Evolutionary conservation across 2,797 vertebrate genomes (phyloP).

Genomic region (Emys orbicularis): DNA sequence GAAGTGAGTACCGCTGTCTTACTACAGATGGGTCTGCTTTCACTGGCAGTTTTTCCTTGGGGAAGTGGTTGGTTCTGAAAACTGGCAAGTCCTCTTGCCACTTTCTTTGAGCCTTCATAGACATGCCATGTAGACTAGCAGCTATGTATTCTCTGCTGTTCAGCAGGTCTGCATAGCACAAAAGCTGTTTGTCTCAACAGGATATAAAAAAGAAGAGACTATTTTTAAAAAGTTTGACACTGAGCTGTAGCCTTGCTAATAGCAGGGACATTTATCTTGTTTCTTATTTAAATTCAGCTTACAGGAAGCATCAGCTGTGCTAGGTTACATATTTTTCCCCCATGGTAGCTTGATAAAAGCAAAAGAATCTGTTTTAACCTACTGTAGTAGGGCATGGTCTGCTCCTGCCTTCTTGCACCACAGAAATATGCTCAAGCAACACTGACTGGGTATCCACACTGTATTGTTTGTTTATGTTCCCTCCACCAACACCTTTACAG

Average conservation of each 20-base stretch:
- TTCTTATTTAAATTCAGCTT: background rate
- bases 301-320: conserved; percentile 35
- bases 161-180: background rate
- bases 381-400: background rate
- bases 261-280: conserved; percentile 42
- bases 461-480: background rate
- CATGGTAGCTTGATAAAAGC: background rate
- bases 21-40: no score
- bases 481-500: background rate
- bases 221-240: background rate
- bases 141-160: background rate
- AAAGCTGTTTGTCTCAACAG: conserved; percentile 61
- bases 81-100: background rate
- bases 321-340: background rate
- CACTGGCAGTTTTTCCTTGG: background rate
- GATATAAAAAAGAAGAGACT: conserved; percentile 69
- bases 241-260: background rate
- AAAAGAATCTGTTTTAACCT: fast-evolving
- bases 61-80: background rate
- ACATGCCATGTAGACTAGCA: background rate
- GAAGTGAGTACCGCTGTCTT: no score
- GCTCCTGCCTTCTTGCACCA: background rate
- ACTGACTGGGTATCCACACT: background rate
- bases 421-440: background rate
- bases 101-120: background rate